Base-by-base conservation (phyloP, 2,888 invertebrate species). In the Drosophila vallismaia region DNA sequence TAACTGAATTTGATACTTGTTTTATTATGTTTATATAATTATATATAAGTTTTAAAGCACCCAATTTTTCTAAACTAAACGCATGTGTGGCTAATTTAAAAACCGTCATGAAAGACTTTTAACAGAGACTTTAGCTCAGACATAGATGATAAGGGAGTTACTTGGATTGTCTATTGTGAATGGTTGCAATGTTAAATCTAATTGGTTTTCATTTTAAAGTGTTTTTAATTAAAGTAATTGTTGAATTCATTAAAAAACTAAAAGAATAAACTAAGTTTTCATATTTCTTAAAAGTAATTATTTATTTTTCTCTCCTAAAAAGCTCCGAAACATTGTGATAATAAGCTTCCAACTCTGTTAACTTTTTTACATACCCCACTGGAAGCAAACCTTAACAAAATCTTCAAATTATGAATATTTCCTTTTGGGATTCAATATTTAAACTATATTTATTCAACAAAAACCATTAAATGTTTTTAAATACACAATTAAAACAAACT, bases 401-500 rank as follows among this genome's bases (percentile, higher is more conserved):
- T 14, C 14, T 14, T 1, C 14, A 14, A 14, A 14, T 19, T 19
- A 19, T 1, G 19, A 1, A 19, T 1, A 19, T 19, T 19, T 19
- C 19, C 19, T 19, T 19, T 19, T 19, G 14, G 1, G 10, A 36
- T 63, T 63, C 46, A 33, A 10, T 33, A 36, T 12, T 36, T 64
- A 26, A 63, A 5, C 64, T 64, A 63, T 46, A 55, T 66, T 64
- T 62, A 73, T 56, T 59, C 71, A 64, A 66, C 55, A 56, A 50
- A 51, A 64, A 69, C 69, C 63, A 54, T 66, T 66, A 31, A 66
- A 66, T 70, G 70, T 70, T 44, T 64, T 54, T 64, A 64, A 62
- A 64, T 64, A 64, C 69, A 64, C 36, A n/a, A 64, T 69, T 26
- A 45, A 31, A 54, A 45, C 29, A 69, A 64, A 64, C 29, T 36